A percentile compares a stretch with the other conserved stretches of the same genome.
Conservation (phyloP, 2,888 invertebrate genomes). For the Saturnia pavonia region DNA sequence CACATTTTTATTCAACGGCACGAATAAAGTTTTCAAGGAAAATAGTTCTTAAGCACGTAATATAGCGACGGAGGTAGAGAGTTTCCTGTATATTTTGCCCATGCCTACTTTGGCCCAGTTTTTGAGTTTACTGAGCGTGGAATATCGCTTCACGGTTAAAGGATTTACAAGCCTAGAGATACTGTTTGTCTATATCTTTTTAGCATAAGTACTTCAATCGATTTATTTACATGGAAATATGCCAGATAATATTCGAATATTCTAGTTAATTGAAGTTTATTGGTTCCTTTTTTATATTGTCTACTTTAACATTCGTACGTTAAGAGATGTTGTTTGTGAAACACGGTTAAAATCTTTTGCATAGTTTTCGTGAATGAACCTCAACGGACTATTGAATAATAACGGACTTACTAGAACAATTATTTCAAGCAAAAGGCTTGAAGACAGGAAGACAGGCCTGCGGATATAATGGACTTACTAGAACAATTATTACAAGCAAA, state of each 20-base stretch:
- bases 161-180: constrained; percentile 68
- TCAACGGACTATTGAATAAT: no score
- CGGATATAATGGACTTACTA: no score
- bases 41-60: constrained; percentile 75
- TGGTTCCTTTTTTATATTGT: not conserved
- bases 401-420: no score
- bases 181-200: constrained; percentile 35
- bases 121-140: constrained; percentile 74
- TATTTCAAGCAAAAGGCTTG: no score
- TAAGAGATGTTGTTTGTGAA: no score
- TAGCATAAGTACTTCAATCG: constrained; percentile 32
- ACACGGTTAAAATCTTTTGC: no score
- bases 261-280: not conserved
- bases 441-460: no score
- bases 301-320: no score
- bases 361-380: no score
- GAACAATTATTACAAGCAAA: no score
- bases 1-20: constrained; percentile 62
- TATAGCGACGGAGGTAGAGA: constrained; percentile 58
- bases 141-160: constrained; percentile 69
- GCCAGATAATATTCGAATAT: not conserved
- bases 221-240: constrained; percentile 29
- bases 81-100: constrained; percentile 68
- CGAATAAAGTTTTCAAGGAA: constrained; percentile 52
- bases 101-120: constrained; percentile 79